Evolutionary conservation across 2,797 vertebrate genomes (phyloP).

Genomic region (Macrochelys suwanniensis): DNA sequence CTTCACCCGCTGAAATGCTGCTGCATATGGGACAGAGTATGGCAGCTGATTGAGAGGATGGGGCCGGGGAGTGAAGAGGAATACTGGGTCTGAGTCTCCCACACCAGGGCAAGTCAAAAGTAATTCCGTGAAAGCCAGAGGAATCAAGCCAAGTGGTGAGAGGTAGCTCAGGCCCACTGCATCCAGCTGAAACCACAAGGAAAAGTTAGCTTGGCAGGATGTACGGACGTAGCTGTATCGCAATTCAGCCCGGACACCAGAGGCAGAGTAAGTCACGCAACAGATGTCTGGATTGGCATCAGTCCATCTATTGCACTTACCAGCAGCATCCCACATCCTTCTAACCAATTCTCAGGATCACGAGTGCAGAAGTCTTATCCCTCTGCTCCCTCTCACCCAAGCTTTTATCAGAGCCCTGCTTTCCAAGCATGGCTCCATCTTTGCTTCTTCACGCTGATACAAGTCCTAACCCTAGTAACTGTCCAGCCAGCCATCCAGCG

Average conservation of each 20-base stretch:
- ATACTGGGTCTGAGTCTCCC: not conserved
- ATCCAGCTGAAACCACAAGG: not conserved
- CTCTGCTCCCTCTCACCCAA: not conserved
- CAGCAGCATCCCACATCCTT: not conserved
- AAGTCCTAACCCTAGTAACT: not conserved
- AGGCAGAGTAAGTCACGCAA: not conserved
- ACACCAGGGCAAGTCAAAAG: constrained; percentile 59
- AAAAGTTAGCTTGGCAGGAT: not conserved
- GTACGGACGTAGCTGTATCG: not conserved
- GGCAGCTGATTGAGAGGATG: accelerated
- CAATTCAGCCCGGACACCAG: not conserved
- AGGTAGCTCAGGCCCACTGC: not conserved
- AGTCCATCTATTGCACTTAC: not conserved
- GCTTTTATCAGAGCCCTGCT: not conserved
- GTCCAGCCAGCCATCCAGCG: not conserved
- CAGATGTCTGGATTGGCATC: not conserved
- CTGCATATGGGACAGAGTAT: accelerated
- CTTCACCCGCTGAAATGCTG: accelerated
- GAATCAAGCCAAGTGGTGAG: not conserved
- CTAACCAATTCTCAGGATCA: not conserved
- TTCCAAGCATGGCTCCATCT: not conserved
- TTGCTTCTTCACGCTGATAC: not conserved
- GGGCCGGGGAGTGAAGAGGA: accelerated
- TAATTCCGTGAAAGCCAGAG: not conserved
- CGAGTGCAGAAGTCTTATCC: not conserved